Evolutionary conservation across 2,888 invertebrate species (phyloP).

Genomic region (Orthonevra nobilis): DNA sequence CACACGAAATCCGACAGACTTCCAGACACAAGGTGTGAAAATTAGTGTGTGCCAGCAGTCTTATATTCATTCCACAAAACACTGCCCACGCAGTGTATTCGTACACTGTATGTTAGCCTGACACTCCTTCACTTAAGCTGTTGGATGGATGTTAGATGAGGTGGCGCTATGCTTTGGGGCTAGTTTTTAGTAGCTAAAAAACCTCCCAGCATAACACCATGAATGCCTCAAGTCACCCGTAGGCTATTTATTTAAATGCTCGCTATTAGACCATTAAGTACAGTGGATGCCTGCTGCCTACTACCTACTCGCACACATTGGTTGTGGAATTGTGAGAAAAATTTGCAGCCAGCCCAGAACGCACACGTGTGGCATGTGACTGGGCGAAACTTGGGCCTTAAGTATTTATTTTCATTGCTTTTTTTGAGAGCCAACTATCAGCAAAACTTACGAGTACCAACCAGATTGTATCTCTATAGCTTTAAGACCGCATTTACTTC

Average conservation of each 20-base stretch:
- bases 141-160: slow-evolving; percentile 41
- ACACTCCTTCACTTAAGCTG: background rate
- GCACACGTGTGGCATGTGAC: slow-evolving; percentile 52
- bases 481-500: slow-evolving; percentile 47
- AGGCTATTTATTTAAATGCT: slow-evolving; percentile 65
- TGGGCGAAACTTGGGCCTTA: slow-evolving; percentile 15
- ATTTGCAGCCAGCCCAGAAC: slow-evolving; percentile 22
- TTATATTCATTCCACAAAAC: slow-evolving; percentile 49
- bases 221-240: slow-evolving; percentile 33
- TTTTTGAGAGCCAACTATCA: slow-evolving; percentile 47
- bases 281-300: slow-evolving; percentile 11
- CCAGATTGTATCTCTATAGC: slow-evolving; percentile 55
- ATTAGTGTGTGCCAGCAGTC: slow-evolving; percentile 54
- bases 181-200: slow-evolving; percentile 4
- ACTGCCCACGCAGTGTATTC: slow-evolving; percentile 60
- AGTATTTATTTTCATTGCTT: slow-evolving; percentile 3
- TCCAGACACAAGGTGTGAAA: slow-evolving; percentile 56
- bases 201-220: slow-evolving; percentile 34
- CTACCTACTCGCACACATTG: too few species aligned
- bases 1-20: slow-evolving; percentile 27
- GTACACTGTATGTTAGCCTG: too few species aligned
- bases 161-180: slow-evolving; percentile 55
- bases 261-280: slow-evolving; percentile 44
- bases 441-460: slow-evolving; percentile 34
- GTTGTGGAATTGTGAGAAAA: slow-evolving; percentile 44